These are phyloP conservation scores for Eupsilia transversa DNA, from an alignment of 2,888 invertebrate genomes.

Conservation along the genomic window DNA sequence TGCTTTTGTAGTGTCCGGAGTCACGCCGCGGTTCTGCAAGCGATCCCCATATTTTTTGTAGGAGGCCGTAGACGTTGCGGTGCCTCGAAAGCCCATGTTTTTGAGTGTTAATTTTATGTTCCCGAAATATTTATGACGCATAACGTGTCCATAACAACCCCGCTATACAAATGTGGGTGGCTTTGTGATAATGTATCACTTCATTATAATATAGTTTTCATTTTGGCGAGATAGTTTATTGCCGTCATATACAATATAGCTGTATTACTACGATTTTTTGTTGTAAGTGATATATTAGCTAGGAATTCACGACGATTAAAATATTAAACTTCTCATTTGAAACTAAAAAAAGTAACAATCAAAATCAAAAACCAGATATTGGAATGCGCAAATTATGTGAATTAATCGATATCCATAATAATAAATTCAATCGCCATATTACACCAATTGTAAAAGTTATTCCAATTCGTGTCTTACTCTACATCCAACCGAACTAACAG, in stretches of 20 bases:
- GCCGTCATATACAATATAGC: slow-evolving; percentile 35
- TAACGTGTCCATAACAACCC: slow-evolving; percentile 88
- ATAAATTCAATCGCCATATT: slow-evolving; percentile 9
- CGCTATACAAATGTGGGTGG: slow-evolving; percentile 90
- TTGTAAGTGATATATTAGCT: slow-evolving; percentile 26
- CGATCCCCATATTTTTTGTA: slow-evolving; percentile 87
- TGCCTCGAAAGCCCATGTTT: slow-evolving; percentile 89
- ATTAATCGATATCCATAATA: slow-evolving; percentile 11
- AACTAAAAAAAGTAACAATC: slow-evolving; percentile 23
- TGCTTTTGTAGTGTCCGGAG: slow-evolving; percentile 75
- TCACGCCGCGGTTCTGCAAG: slow-evolving; percentile 84
- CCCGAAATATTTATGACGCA: slow-evolving; percentile 90
- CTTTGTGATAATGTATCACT: slow-evolving; percentile 87
- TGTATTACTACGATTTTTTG: slow-evolving; percentile 43
- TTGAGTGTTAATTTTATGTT: slow-evolving; percentile 91
- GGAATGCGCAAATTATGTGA: slow-evolving; percentile 17
- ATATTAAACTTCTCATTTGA: slow-evolving; percentile 23
- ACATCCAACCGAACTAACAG: slow-evolving; percentile 72
- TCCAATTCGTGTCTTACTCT: slow-evolving; percentile 20
- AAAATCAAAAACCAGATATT: slow-evolving; percentile 24
- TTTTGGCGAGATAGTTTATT: slow-evolving; percentile 65
- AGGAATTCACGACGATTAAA: slow-evolving; percentile 30
- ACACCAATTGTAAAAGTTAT: slow-evolving; percentile 9
- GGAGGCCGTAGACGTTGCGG: slow-evolving; percentile 87
- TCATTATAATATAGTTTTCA: slow-evolving; percentile 80